phyloP scores from a whole-genome alignment of 2,888 invertebrate species.

The Synergus japonicus region DNA sequence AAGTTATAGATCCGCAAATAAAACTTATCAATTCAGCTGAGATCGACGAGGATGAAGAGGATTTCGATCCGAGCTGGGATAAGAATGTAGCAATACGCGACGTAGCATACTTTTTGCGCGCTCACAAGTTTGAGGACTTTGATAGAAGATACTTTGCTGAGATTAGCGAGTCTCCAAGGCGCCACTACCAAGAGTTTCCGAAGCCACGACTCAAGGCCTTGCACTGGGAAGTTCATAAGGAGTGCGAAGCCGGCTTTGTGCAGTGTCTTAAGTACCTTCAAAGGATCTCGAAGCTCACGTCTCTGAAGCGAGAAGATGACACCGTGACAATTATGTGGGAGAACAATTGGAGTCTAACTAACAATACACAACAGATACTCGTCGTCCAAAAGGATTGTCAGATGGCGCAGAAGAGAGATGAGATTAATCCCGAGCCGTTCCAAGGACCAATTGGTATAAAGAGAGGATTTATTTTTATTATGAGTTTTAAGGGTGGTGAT shows the following conservation, averaged over 20 bases:
- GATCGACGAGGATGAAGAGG: constrained; percentile 51
- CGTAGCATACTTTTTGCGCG: constrained; percentile 81
- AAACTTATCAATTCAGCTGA: constrained; percentile 62
- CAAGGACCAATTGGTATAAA: constrained; percentile 77
- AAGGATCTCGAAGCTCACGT: constrained; percentile 72
- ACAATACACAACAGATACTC: constrained; percentile 74
- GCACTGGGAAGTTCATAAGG: constrained; percentile 82
- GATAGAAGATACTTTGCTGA: constrained; percentile 79
- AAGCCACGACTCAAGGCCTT: constrained; percentile 79
- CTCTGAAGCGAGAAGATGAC: constrained; percentile 79
- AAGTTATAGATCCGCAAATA: constrained; percentile 67
- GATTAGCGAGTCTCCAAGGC: constrained; percentile 65
- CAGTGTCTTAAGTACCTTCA: constrained; percentile 81
- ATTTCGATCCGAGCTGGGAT: constrained; percentile 55
- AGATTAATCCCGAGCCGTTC: constrained; percentile 79
- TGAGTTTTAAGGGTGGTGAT: no score
- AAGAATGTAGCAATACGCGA: constrained; percentile 79
- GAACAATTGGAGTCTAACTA: constrained; percentile 76
- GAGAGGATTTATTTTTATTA: background rate
- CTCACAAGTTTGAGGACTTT: constrained; percentile 83
- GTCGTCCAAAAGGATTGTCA: constrained; percentile 79
- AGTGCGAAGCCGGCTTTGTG: constrained; percentile 79
- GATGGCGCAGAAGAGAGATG: constrained; percentile 76
- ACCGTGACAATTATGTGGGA: constrained; percentile 78
- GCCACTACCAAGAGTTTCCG: constrained; percentile 79